phyloP scores from a whole-genome alignment of 2,797 vertebrate species.

The Florisuga fusca region DNA sequence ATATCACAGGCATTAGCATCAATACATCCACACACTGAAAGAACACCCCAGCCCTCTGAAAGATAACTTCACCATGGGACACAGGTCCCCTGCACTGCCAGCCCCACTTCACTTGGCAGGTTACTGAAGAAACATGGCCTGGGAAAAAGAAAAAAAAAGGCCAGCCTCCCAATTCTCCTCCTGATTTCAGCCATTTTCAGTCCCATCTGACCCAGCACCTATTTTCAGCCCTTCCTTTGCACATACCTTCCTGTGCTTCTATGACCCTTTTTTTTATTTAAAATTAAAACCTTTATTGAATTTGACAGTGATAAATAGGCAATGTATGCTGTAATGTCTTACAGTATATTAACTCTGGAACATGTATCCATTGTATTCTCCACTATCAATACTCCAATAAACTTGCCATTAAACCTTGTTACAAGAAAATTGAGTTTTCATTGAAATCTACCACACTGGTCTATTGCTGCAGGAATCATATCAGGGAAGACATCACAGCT shows the following conservation, averaged over 20 bases:
- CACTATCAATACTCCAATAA: conserved; percentile 61
- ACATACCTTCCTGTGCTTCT: background rate
- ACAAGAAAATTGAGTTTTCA: conserved; percentile 65
- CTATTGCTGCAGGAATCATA: background rate
- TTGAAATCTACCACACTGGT: conserved; percentile 5
- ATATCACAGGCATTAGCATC: background rate
- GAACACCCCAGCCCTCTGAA: accelerated
- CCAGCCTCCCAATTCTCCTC: background rate
- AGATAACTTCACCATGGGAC: background rate
- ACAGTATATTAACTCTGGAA: background rate
- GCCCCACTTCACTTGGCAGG: background rate
- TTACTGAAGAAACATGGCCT: background rate
- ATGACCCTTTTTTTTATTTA: background rate
- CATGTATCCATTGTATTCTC: background rate
- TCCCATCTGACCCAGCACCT: background rate
- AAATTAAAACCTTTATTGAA: conserved; percentile 9
- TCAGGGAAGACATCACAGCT: background rate
- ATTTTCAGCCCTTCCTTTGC: background rate
- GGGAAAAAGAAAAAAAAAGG: background rate
- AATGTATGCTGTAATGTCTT: background rate
- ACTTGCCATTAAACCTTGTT: conserved; percentile 41
- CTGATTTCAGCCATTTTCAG: background rate
- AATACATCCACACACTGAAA: accelerated
- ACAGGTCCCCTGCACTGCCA: background rate
- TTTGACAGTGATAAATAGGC: background rate